Evolutionary conservation across 2,888 invertebrate genomes (phyloP), one percentile per base, ranked within the genome.

Genomic region (Fragum whitleyi): DNA sequence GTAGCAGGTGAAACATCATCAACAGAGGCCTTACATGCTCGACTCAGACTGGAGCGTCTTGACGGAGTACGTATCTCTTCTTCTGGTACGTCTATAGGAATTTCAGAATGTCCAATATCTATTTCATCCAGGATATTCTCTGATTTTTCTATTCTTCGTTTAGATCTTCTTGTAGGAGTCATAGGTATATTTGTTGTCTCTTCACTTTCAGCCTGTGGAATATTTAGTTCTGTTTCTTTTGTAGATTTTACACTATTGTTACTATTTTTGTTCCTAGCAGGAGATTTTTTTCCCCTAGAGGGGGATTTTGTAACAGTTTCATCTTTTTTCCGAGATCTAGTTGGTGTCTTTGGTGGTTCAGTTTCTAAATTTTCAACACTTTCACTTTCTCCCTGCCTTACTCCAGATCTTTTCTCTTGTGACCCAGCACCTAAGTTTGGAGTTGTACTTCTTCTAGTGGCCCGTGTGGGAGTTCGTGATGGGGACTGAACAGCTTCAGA

Each of bases 21-120:
- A 42, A 47, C 23, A 29, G 29, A 0, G 28, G 29, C 16, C 32
- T 69, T 69, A 29, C 69, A 69, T 16, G 53, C 3, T n/a, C 69
- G 51, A 51, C 69, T 29, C 11, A 69, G 23, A 72, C 72, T 72
- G 23, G 42, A 19, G 2, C 72, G 59, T 26, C 72, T 72, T 59
- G 81, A 71, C 2, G 81, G 77, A 51, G 77, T 77, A 29, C 26
- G 28, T 19, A 39, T n/a, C 7, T 53, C 55, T 47, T 61, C 62
- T 26, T 73, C 76, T 36, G 32, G 53, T 53, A 76, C 32, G 28
- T 77, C 85, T 59, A 32, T 70, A 67, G 74, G 74, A 53, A 72
- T 71, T 53, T 74, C 78, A 29, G 79, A 77, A 23, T 57, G 51
- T 36, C 76, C 74, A 77, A 86, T 53, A 69, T 69, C 69, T 9